Evolutionary conservation across 2,888 invertebrate species (phyloP), one percentile per base, ranked within the genome.

Genomic region (Imbricaverruca yamaguchii): DNA sequence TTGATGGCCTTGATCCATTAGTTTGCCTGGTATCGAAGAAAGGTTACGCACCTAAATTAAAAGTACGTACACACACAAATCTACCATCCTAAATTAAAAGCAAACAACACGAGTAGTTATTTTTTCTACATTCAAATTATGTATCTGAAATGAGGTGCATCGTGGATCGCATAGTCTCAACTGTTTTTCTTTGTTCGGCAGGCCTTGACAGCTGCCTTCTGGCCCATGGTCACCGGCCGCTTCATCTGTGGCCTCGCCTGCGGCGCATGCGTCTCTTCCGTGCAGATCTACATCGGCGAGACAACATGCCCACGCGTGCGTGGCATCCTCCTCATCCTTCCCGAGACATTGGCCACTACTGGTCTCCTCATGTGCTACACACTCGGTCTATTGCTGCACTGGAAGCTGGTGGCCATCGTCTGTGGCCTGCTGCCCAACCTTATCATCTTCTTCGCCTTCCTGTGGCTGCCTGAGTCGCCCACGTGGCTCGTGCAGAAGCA

Each of bases 401-500:
- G 96, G 96, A 91, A 91, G 25, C 87, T 91, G 82, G 88, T 97
- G 83, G 96, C 96, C 3, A 90, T 92, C 83, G 86, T 95, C 56
- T 95, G 95, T 57, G 92, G 92, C 0, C 87, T 90, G 1, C 87
- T 95, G 63, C 93, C 95, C 0, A 86, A 95, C 78, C 93, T 95
- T 0, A 94, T 94, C 86, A 89, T 95, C 80, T 86, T 94, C 18
- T 8, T 11, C 55, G 74, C 53, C 74, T 74, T 74, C 53, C 55
- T 53, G 18, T 13, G 39, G 11, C 74, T 74, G 21, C 74, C 74
- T 21, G 74, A 74, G 74, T 74, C 74, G 55, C 74, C 74, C 74
- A 74, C 74, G 6, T 74, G 74, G 74, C 74, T 74, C 53, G 74
- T 74, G 21, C 12, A 23, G 3, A 53, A 74, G 55, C 55, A 55